Evolutionary conservation across 2,113 vertebrate species (phyloP), one percentile per base, ranked within the genome.

Genomic region (Sturnus vulgaris): DNA sequence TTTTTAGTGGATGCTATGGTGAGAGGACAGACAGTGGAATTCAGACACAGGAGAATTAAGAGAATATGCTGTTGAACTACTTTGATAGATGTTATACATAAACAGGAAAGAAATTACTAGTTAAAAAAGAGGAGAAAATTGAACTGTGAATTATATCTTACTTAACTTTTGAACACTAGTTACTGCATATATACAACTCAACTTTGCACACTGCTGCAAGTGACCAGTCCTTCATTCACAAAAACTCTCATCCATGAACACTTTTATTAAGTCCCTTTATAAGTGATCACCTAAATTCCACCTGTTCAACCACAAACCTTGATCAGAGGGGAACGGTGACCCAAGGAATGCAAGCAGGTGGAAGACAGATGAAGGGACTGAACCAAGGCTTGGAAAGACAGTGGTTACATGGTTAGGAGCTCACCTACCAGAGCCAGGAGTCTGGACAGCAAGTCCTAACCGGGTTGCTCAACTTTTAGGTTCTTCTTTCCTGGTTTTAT

Each of bases 271-370:
- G 16, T 5, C 2, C 10, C 33, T 65, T 31, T 17, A 1, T 7
- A 81, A 77, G 4, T 3, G 5, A 72, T 5, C 11, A 37, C 23
- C 18, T 46, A 57, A 57, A 65, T 40, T 47, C 73, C 81, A 35
- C 15, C 17, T 10, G 8, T 0, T 6, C 63, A 88, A 15, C n/a
- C 49, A 59, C 4, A 2, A 77, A 52, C 12, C 40, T 30, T 10
- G 14, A 35, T 42, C 18, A 35, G 37, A 73, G 16, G 11, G 23
- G 21, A 81, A 23, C 0, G 0, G 1, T 4, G n/a, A 47, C 15
- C 14, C 40, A 64, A 56, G 7, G 44, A 76, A 59, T 0, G 3
- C 0, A 0, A 73, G 55, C 2, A 60, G 24, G 53, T 35, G 15
- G n/a, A 49, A 75, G 21, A 52, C 24, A 44, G 15, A 59, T 0